These are phyloP conservation scores for Malthinus seriepunctatus DNA, from an alignment of 2,888 invertebrate species.

Conservation along the genomic window DNA sequence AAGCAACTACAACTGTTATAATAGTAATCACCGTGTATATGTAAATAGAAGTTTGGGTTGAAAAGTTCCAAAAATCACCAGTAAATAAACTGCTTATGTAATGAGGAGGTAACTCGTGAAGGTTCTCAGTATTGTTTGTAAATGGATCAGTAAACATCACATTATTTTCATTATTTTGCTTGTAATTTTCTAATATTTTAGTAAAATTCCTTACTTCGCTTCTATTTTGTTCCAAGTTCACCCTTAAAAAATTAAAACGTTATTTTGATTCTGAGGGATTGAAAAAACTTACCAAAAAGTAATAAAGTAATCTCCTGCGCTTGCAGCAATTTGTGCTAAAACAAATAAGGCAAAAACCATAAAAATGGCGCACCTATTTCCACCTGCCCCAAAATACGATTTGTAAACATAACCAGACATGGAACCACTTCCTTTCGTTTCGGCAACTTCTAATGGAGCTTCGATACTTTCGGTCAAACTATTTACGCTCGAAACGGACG, in stretches of 20 bases:
- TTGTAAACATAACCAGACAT: conserved; percentile 61
- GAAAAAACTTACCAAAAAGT: conserved; percentile 67
- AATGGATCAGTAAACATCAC: background rate
- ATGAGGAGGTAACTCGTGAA: background rate
- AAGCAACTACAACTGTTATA: conserved; percentile 56
- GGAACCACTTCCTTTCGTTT: conserved; percentile 66
- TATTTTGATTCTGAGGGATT: background rate
- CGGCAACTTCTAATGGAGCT: conserved; percentile 56
- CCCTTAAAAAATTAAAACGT: background rate
- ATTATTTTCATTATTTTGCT: too few relatives aligned
- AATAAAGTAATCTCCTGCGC: conserved; percentile 82
- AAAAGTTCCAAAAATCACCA: conserved; percentile 47
- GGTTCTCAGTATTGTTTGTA: background rate
- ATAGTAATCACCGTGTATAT: conserved; percentile 56
- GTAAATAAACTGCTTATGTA: background rate
- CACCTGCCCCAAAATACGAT: conserved; percentile 75
- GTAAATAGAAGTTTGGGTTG: conserved; percentile 47
- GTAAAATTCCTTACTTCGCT: background rate
- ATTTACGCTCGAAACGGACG: conserved; percentile 60
- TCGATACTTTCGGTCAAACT: conserved; percentile 54
- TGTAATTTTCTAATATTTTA: background rate
- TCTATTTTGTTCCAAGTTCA: conserved; percentile 3
- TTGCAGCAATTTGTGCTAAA: conserved; percentile 72
- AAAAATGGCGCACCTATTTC: conserved; percentile 66
- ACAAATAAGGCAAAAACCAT: conserved; percentile 67